Evolutionary conservation across 2,113 vertebrate species (phyloP).

Genomic region (Agapornis roseicollis): DNA sequence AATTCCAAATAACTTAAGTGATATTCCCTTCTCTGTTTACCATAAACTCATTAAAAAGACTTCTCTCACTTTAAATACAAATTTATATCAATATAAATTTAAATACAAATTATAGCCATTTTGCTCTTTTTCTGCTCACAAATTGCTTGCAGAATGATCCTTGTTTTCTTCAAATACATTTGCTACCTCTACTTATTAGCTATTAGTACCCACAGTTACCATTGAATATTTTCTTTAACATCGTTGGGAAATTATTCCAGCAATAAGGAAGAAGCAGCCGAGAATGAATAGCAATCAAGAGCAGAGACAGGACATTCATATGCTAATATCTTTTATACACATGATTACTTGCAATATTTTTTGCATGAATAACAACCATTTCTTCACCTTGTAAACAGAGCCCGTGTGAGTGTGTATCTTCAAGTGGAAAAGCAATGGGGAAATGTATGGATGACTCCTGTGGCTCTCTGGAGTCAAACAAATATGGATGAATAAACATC

Average conservation of each 20-base stretch:
- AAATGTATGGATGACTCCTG: neutral
- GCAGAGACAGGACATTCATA: neutral
- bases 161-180: neutral
- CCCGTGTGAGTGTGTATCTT: neutral
- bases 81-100: neutral
- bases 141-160: neutral
- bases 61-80: neutral
- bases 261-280: neutral
- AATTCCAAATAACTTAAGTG: neutral
- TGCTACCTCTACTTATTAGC: neutral
- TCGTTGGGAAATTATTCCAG: neutral
- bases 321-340: neutral
- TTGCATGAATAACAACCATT: neutral
- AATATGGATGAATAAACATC: neutral
- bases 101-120: neutral
- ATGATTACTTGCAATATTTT: neutral
- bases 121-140: neutral
- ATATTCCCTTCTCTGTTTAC: neutral
- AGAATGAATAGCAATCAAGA: neutral
- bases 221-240: neutral
- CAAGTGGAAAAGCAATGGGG: neutral
- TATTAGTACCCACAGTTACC: neutral
- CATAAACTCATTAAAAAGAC: neutral
- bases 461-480: neutral
- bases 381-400: neutral